phyloP scores from a whole-genome alignment of 2,113 vertebrate species.

The Odobenus rosmarus region DNA sequence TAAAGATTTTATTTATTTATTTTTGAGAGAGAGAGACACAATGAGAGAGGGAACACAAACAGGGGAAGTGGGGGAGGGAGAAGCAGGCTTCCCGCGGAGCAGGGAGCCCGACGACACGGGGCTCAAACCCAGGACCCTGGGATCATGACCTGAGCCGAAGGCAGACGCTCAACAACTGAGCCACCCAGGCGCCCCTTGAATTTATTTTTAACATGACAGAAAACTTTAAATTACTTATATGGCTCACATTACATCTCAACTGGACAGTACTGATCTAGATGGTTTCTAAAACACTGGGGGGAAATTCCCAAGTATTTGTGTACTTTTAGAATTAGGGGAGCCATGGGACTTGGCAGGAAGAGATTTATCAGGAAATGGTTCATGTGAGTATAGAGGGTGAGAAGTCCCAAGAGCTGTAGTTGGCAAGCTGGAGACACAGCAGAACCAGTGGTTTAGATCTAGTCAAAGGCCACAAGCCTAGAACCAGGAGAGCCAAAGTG shows the following conservation, averaged over 20 bases:
- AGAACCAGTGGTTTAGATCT: background rate
- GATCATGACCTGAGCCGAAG: too few relatives aligned
- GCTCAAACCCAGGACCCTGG: too few relatives aligned
- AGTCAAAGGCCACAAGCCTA: background rate
- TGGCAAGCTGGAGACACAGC: background rate
- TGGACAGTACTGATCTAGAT: background rate
- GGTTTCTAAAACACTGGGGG: background rate
- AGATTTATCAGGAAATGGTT: background rate
- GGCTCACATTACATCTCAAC: background rate
- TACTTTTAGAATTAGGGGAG: conserved; percentile 5
- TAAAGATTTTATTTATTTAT: too few relatives aligned
- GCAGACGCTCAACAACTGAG: too few relatives aligned
- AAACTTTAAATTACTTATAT: background rate
- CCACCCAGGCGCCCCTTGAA: background rate
- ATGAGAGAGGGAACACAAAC: too few relatives aligned
- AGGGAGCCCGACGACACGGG: too few relatives aligned
- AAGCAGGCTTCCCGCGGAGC: too few relatives aligned
- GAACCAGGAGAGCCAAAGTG: background rate
- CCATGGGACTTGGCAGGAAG: background rate
- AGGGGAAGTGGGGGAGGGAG: too few relatives aligned
- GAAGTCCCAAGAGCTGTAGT: background rate
- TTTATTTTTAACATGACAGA: background rate
- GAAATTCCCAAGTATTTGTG: background rate
- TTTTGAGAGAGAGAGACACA: too few relatives aligned
- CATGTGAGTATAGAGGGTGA: background rate